Percentiles rank a stretch among this genome's conserved stretches.
phyloP scores from a whole-genome alignment of 2,797 vertebrate species.

The Apodemus agrarius region DNA sequence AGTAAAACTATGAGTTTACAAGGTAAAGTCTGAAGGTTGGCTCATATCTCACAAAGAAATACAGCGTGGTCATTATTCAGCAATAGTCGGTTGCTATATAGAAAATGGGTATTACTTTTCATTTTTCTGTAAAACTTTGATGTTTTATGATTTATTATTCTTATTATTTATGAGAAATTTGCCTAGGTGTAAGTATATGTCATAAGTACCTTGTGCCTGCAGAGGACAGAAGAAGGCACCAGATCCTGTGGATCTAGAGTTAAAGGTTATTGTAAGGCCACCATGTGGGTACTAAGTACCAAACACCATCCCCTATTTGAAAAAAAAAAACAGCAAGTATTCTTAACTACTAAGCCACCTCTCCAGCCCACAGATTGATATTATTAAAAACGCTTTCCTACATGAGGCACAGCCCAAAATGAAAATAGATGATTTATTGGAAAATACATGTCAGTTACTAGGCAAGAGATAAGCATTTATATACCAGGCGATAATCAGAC shows the following conservation, averaged over 20 bases:
- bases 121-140: background rate
- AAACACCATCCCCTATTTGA: background rate
- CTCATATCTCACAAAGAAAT: background rate
- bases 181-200: background rate
- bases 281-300: no score
- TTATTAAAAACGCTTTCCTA: slow-evolving; percentile 23
- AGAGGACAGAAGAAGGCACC: background rate
- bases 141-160: background rate
- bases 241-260: background rate
- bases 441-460: slow-evolving; percentile 13
- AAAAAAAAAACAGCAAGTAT: background rate
- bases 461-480: slow-evolving; percentile 2
- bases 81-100: background rate
- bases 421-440: background rate
- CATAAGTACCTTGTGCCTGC: background rate
- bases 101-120: background rate
- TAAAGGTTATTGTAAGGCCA: background rate
- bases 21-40: background rate
- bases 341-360: background rate
- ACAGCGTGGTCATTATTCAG: background rate
- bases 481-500: background rate
- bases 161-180: background rate
- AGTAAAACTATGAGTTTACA: background rate
- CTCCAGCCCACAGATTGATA: background rate
- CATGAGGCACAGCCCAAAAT: background rate